Evolutionary conservation across 2,888 invertebrate genomes (phyloP).

Genomic region (Endomychus coccineus): DNA sequence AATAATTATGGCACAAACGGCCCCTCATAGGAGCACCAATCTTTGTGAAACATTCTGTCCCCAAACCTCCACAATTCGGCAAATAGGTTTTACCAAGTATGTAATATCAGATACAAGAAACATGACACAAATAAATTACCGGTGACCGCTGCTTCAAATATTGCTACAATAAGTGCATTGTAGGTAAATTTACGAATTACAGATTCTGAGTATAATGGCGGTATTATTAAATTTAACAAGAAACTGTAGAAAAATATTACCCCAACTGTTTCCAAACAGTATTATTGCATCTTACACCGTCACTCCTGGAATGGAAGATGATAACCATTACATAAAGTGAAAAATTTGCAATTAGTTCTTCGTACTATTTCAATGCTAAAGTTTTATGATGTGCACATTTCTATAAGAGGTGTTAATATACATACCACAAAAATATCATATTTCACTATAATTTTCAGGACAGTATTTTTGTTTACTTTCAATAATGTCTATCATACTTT

Average conservation of each 20-base stretch:
- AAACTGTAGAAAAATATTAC: constrained; percentile 75
- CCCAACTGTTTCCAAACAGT: constrained; percentile 69
- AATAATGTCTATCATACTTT: too few relatives aligned
- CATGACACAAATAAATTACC: constrained; percentile 52
- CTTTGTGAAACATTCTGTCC: constrained; percentile 79
- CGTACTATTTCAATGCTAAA: too few relatives aligned
- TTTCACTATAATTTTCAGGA: too few relatives aligned
- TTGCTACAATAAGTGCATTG: constrained; percentile 50
- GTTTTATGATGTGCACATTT: too few relatives aligned
- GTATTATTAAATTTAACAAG: constrained; percentile 69
- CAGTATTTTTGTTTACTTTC: too few relatives aligned
- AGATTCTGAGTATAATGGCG: constrained; percentile 59
- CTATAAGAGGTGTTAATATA: too few relatives aligned
- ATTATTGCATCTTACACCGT: constrained; percentile 73
- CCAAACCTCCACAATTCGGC: constrained; percentile 84
- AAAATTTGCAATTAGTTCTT: not conserved
- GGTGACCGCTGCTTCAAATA: constrained; percentile 69
- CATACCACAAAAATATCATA: too few relatives aligned
- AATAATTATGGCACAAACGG: too few relatives aligned
- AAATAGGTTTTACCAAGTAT: constrained; percentile 86
- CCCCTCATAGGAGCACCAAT: constrained; percentile 99
- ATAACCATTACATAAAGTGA: not conserved
- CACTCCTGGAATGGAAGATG: constrained; percentile 53
- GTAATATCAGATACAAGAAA: constrained; percentile 76
- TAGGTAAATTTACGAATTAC: constrained; percentile 45